Percentiles rank a stretch among this genome's conserved stretches.
Evolutionary conservation across 2,888 invertebrate genomes (phyloP).

Genomic region (Eupithecia inturbata): DNA sequence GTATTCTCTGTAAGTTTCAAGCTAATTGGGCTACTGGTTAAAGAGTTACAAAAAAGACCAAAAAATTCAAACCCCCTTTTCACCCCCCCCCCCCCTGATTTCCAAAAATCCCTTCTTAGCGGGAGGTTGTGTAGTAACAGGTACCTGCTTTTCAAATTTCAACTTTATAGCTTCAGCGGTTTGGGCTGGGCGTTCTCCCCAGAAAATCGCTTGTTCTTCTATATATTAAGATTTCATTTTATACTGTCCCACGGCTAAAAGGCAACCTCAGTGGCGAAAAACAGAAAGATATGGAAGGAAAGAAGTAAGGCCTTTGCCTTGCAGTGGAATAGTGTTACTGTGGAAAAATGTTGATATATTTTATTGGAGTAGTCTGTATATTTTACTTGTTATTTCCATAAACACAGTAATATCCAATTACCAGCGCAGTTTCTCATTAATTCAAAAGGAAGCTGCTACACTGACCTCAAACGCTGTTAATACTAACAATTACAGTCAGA

Average conservation of each 20-base stretch:
- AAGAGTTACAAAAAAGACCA: too few relatives aligned
- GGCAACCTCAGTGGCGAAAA: not conserved
- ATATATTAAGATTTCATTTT: not conserved
- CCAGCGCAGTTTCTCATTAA: not conserved
- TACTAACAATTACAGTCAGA: conserved; percentile 1
- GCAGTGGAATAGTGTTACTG: not conserved
- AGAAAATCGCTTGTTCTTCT: too few relatives aligned
- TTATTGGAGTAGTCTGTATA: not conserved
- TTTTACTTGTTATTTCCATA: not conserved
- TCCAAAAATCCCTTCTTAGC: too few relatives aligned
- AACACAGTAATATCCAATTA: not conserved
- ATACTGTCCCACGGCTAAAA: not conserved
- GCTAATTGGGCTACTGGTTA: too few relatives aligned
- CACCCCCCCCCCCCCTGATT: too few relatives aligned
- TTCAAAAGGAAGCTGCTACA: not conserved
- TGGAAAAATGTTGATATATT: not conserved
- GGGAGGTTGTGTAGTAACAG: too few relatives aligned
- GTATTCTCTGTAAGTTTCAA: too few relatives aligned
- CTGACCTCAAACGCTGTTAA: not conserved
- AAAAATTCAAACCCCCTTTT: too few relatives aligned
- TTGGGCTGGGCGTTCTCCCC: too few relatives aligned
- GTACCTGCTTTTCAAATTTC: too few relatives aligned
- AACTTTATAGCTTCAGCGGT: too few relatives aligned
- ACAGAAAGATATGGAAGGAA: not conserved
- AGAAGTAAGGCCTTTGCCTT: not conserved